Evolutionary conservation across 2,113 vertebrate species (phyloP).

Genomic region (Lanius ludovicianus): DNA sequence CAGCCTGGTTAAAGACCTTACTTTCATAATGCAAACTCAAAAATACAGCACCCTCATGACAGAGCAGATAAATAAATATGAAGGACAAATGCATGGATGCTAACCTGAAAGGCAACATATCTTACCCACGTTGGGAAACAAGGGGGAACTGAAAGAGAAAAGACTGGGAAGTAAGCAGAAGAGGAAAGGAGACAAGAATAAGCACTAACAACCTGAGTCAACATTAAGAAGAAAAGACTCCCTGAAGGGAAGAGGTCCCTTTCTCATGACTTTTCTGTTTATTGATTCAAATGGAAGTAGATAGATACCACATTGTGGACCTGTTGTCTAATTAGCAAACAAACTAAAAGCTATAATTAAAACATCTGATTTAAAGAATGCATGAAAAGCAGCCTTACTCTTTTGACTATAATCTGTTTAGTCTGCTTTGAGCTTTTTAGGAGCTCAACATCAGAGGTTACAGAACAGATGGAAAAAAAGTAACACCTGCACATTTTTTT

Average conservation of each 20-base stretch:
- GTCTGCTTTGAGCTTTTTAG: constrained; percentile 41
- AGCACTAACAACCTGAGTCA: constrained; percentile 65
- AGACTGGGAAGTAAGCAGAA: constrained; percentile 42
- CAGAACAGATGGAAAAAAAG: constrained; percentile 28
- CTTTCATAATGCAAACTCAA: background rate
- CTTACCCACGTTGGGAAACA: background rate
- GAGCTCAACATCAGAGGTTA: constrained; percentile 32
- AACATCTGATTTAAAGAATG: constrained; percentile 38
- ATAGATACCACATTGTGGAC: constrained; percentile 50
- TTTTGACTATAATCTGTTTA: constrained; percentile 47
- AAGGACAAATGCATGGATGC: background rate
- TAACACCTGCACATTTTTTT: background rate
- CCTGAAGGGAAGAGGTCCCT: constrained; percentile 64
- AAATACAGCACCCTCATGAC: background rate
- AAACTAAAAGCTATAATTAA: constrained; percentile 34
- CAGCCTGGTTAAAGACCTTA: background rate
- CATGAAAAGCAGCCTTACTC: constrained; percentile 1
- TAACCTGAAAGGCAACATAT: background rate
- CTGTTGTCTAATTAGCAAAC: constrained; percentile 56
- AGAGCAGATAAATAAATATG: background rate
- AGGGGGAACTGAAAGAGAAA: constrained; percentile 54
- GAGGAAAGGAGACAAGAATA: constrained; percentile 52
- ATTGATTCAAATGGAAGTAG: constrained; percentile 64
- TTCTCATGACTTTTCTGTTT: constrained; percentile 73
- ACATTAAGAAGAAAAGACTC: constrained; percentile 66